phyloP scores from a whole-genome alignment of 2,113 vertebrate species.

The Bujurquina vittata region DNA sequence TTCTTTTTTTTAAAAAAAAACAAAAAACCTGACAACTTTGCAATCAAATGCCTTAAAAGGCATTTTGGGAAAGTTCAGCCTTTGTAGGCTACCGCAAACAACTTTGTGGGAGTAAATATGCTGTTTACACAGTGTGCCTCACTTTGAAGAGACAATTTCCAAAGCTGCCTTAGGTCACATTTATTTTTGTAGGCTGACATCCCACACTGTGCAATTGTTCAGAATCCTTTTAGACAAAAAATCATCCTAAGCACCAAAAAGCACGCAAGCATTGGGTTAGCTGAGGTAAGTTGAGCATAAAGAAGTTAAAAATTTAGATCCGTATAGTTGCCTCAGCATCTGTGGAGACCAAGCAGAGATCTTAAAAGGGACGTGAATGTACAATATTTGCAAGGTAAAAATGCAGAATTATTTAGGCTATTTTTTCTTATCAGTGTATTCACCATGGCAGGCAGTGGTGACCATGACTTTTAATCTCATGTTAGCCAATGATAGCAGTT shows the following conservation, averaged over 20 bases:
- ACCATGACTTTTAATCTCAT: too few species aligned
- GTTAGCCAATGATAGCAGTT: too few species aligned
- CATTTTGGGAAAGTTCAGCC: background rate
- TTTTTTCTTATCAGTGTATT: too few species aligned
- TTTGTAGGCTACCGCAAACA: background rate
- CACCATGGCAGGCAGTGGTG: too few species aligned
- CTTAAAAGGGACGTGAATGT: background rate
- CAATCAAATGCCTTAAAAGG: background rate
- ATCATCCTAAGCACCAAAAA: background rate
- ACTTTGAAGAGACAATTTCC: conserved; percentile 5
- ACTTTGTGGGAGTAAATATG: background rate
- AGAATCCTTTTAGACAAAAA: background rate
- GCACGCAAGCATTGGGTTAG: background rate
- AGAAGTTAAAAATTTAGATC: background rate
- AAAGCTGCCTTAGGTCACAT: conserved; percentile 1
- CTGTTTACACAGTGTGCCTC: background rate
- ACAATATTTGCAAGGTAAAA: background rate
- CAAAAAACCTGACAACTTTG: conserved; percentile 13
- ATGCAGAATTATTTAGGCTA: background rate
- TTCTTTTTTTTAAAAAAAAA: background rate
- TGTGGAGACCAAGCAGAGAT: background rate
- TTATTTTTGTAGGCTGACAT: background rate
- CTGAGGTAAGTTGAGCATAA: background rate
- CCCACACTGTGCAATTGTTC: background rate
- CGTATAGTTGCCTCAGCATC: background rate